Conservation (phyloP, 2,888 invertebrate species). For the Caenorhabditis virilis region DNA sequence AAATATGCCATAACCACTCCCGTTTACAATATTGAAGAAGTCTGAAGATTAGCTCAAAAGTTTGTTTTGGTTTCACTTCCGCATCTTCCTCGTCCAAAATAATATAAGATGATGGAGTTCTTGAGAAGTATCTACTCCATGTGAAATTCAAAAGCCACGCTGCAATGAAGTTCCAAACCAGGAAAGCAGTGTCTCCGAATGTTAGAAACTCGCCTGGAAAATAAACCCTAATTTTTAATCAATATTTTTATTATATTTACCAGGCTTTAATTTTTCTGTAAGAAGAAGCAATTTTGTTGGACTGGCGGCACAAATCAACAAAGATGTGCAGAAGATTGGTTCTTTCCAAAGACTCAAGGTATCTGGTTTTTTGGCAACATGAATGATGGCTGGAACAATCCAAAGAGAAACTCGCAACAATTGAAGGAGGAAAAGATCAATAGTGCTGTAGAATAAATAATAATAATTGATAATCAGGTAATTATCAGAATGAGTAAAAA, state of each 20-base stretch:
- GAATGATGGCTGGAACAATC: slow-evolving; percentile 41
- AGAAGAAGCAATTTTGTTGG: slow-evolving; percentile 56
- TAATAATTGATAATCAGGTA: too few relatives aligned
- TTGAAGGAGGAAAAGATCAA: slow-evolving; percentile 59
- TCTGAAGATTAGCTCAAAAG: slow-evolving; percentile 61
- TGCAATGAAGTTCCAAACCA: slow-evolving; percentile 59
- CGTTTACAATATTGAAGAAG: slow-evolving; percentile 64
- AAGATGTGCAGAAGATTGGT: slow-evolving; percentile 46
- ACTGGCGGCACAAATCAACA: slow-evolving; percentile 49
- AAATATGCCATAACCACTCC: slow-evolving; percentile 68
- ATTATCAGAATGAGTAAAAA: too few relatives aligned
- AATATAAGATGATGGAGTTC: slow-evolving; percentile 46
- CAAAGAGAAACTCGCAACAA: slow-evolving; percentile 51
- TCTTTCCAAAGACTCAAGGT: slow-evolving; percentile 32
- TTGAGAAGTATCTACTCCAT: slow-evolving; percentile 49
- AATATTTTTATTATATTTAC: slow-evolving; percentile 1
- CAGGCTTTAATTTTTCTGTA: slow-evolving; percentile 47
- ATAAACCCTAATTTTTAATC: background rate
- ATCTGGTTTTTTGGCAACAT: slow-evolving; percentile 31
- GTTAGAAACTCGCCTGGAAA: slow-evolving; percentile 32
- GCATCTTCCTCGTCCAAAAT: slow-evolving; percentile 42
- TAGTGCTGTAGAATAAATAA: slow-evolving; percentile 45
- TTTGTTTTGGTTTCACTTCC: slow-evolving; percentile 46
- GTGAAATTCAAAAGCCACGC: slow-evolving; percentile 50
- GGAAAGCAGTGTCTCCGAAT: slow-evolving; percentile 54